These are phyloP conservation scores for Carabus problematicus DNA, from an alignment of 2,888 invertebrate species.

Conservation along the genomic window DNA sequence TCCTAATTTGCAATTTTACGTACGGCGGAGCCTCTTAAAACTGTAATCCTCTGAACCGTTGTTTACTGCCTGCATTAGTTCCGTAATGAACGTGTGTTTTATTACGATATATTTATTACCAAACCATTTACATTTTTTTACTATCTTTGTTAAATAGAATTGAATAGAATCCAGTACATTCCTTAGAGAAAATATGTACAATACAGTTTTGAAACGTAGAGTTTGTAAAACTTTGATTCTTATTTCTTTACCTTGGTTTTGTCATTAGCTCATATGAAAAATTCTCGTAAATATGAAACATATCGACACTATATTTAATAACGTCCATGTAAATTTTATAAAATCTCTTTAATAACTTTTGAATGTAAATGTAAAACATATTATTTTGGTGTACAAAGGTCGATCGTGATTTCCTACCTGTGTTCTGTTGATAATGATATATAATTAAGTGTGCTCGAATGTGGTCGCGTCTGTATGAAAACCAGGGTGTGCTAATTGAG, in stretches of 20 bases:
- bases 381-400: background rate
- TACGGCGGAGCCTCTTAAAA: conserved; percentile 18
- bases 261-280: too few species aligned
- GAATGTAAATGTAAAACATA: background rate
- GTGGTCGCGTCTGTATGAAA: conserved; percentile 38
- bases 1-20: conserved; percentile 16
- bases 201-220: too few species aligned
- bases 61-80: conserved; percentile 16
- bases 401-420: conserved; percentile 12
- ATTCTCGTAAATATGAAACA: too few species aligned
- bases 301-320: too few species aligned
- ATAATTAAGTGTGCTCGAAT: conserved; percentile 17
- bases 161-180: too few species aligned
- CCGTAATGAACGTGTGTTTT: conserved; percentile 6
- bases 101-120: background rate
- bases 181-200: too few species aligned
- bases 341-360: too few species aligned
- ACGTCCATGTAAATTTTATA: too few species aligned
- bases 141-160: background rate
- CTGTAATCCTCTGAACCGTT: conserved; percentile 9
- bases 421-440: conserved; percentile 9
- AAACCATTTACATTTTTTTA: background rate
- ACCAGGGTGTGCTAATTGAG: conserved; percentile 37
- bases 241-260: too few species aligned
- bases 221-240: too few species aligned